Conservation (phyloP, 2,888 invertebrate genomes). For the Campaea margaritaria region DNA sequence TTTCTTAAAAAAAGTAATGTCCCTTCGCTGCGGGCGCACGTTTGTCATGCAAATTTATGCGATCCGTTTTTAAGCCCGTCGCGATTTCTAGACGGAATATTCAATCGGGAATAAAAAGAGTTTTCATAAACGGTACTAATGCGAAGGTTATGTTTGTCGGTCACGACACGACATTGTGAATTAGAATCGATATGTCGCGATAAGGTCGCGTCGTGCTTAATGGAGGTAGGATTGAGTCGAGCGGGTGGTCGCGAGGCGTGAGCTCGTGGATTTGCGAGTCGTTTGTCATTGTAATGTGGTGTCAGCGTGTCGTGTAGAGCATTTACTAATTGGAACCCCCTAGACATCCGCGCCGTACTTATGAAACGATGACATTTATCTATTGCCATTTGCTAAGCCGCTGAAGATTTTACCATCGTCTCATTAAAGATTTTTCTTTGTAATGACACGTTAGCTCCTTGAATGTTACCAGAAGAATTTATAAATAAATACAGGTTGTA, state of each 20-base stretch:
- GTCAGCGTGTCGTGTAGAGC: slow-evolving; percentile 56
- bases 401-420: background rate
- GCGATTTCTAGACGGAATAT: slow-evolving; percentile 79
- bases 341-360: slow-evolving; percentile 12
- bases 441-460: too few relatives aligned
- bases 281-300: slow-evolving; percentile 55
- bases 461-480: too few relatives aligned
- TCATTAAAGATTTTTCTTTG: too few relatives aligned
- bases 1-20: slow-evolving; percentile 82
- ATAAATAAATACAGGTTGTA: too few relatives aligned
- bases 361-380: slow-evolving; percentile 30
- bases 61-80: slow-evolving; percentile 80
- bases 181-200: slow-evolving; percentile 46
- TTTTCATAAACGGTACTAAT: slow-evolving; percentile 67
- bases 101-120: slow-evolving; percentile 67
- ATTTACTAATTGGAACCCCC: slow-evolving; percentile 50
- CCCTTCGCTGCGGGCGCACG: slow-evolving; percentile 66
- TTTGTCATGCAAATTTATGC: slow-evolving; percentile 84
- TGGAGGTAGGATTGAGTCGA: slow-evolving; percentile 5
- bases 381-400: slow-evolving; percentile 31
- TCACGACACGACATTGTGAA: slow-evolving; percentile 67
- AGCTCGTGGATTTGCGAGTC: slow-evolving; percentile 29
- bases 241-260: background rate
- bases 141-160: slow-evolving; percentile 61
- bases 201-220: slow-evolving; percentile 29